Evolutionary conservation across 2,113 vertebrate species (phyloP).

Genomic region (Crotalus horridus): DNA sequence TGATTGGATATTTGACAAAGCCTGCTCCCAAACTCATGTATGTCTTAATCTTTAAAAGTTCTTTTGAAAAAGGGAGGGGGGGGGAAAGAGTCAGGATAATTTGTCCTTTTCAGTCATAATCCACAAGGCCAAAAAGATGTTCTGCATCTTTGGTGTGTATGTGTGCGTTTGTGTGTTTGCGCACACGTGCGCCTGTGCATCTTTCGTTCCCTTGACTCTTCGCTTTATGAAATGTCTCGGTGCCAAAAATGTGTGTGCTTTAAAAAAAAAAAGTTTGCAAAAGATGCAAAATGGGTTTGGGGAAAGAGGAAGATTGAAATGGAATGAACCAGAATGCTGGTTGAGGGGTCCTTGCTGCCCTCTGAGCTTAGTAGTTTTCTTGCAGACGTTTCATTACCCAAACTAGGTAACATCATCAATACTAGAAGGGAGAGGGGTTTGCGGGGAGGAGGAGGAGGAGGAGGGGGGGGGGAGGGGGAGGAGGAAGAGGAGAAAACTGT

Average conservation of each 20-base stretch:
- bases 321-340: no score
- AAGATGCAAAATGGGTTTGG: no score
- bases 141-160: fast-evolving
- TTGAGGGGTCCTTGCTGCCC: no score
- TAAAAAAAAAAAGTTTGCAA: no score
- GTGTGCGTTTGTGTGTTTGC: neutral
- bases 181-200: neutral
- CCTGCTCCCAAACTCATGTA: neutral
- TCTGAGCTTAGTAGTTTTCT: no score
- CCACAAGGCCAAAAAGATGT: constrained; percentile 8
- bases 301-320: no score
- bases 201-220: neutral
- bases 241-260: neutral
- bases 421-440: no score
- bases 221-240: neutral
- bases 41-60: neutral
- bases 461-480: no score
- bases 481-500: no score
- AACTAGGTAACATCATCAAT: no score
- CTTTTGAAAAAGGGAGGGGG: neutral
- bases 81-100: neutral
- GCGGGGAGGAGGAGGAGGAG: no score
- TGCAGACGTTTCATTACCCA: no score
- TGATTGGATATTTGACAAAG: neutral
- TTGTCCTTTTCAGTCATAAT: neutral